Conservation (phyloP, 2,113 vertebrate genomes). For the Dicaeum eximium region DNA sequence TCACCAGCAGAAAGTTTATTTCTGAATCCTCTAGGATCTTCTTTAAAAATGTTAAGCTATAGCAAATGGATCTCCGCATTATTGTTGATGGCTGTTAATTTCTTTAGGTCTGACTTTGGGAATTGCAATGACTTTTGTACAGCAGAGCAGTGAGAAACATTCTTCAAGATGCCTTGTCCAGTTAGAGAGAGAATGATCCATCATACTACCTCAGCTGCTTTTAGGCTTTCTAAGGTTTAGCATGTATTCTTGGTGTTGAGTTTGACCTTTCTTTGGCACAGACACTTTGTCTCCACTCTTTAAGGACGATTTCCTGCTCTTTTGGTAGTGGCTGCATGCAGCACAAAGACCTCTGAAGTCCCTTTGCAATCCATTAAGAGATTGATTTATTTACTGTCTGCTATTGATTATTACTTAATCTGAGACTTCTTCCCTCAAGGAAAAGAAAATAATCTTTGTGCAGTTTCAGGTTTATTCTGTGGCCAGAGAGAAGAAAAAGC, state of each 20-base stretch:
- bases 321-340: not conserved
- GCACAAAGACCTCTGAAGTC: not conserved
- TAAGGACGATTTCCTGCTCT: not conserved
- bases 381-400: slow-evolving; percentile 22
- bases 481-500: not conserved
- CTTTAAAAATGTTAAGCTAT: not conserved
- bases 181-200: not conserved
- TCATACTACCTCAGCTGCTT: not conserved
- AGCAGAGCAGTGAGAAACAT: not conserved
- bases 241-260: not conserved
- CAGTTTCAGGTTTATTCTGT: not conserved
- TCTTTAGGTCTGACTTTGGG: not conserved
- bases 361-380: not conserved
- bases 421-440: not conserved
- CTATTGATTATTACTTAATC: slow-evolving; percentile 48
- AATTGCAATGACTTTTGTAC: not conserved
- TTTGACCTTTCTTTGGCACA: not conserved
- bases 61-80: not conserved
- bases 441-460: not conserved
- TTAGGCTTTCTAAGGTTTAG: not conserved
- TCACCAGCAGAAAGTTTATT: not conserved
- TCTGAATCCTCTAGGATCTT: not conserved
- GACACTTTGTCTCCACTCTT: not conserved
- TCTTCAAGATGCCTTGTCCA: not conserved
- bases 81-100: not conserved